Base-by-base conservation (phyloP, 2,888 invertebrate genomes). In the Limenitis camilla region DNA sequence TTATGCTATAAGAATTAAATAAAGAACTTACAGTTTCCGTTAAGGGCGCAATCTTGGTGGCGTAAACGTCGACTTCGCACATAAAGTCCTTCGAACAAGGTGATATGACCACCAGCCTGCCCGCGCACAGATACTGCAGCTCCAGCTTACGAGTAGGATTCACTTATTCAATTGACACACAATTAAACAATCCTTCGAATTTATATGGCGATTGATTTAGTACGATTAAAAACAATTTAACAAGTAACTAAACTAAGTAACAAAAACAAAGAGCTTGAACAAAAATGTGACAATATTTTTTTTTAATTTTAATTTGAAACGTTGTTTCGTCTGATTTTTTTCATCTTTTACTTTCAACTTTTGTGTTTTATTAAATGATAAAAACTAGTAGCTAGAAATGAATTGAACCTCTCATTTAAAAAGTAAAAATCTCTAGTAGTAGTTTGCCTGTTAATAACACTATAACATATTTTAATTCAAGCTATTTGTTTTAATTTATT, bases 11-110 rank as follows among this genome's bases (percentile, higher is more conserved):
- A 19, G 2, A 19, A 2, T 2, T 19, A 19, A 19, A 19, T 6
- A 36, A 36, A 10, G 28, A 29, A 64, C 85, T 81, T 61, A 86
- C 85, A 66, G 63, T 69, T 48, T 86, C 85, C 47, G 78, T 84
- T 64, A 86, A 55, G 1, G 85, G 86, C 65, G 85, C 78, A 77
- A 84, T 84, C 68, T 78, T 85, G 81, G 63, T 71, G 64, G 76
- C 68, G 71, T 80, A 76, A 32, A 68, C 66, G 60, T 81, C 82
- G 62, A 74, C 67, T 55, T 81, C 78, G 62, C 75, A 68, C 59
- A 81, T 64, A 61, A 78, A 81, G 55, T 82, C 57, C 50, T 61
- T 61, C 29, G 60, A 60, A 31, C 55, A 58, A 6, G 69, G 66
- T 10, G 68, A 61, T 65, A 79, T 74, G 38, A 75, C 76, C 61